Conservation (phyloP, 2,888 invertebrate species). For the Limnephilus lunatus region DNA sequence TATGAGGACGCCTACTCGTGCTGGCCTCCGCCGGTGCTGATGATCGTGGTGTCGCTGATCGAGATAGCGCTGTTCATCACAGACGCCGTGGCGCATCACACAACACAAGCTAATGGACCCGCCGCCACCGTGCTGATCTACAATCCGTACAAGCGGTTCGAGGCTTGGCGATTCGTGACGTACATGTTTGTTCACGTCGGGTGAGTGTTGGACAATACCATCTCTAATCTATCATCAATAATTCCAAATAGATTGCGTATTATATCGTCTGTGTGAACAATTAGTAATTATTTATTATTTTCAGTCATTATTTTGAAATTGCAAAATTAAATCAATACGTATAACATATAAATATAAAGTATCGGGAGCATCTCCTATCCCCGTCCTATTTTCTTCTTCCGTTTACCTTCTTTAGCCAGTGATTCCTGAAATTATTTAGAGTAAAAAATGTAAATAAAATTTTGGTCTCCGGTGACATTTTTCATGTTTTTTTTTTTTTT, state of each 20-base stretch:
- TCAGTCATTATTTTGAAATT: neutral
- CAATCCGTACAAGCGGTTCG: conserved; percentile 88
- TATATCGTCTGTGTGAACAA: neutral
- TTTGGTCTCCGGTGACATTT: no score
- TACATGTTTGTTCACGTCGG: conserved; percentile 98
- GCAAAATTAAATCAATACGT: neutral
- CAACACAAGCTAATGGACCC: conserved; percentile 82
- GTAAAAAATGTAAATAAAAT: no score
- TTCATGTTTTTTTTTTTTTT: no score
- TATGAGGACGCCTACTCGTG: conserved; percentile 82
- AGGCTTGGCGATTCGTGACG: conserved; percentile 95
- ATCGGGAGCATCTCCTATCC: no score
- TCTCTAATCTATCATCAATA: neutral
- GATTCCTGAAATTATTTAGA: no score
- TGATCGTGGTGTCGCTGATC: conserved; percentile 91
- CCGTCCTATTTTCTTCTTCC: no score
- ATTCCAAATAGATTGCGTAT: neutral
- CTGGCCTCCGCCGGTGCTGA: conserved; percentile 93
- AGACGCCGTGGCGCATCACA: conserved; percentile 72
- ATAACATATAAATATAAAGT: neutral
- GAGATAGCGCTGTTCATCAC: conserved; percentile 87
- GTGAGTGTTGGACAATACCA: conserved; percentile 74
- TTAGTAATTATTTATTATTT: neutral
- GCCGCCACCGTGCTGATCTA: conserved; percentile 91
- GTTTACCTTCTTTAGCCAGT: no score